These are phyloP conservation scores for Parazoanthus darwini DNA, from an alignment of 92 coral and sea anemone genomes.

Conservation along the genomic window DNA sequence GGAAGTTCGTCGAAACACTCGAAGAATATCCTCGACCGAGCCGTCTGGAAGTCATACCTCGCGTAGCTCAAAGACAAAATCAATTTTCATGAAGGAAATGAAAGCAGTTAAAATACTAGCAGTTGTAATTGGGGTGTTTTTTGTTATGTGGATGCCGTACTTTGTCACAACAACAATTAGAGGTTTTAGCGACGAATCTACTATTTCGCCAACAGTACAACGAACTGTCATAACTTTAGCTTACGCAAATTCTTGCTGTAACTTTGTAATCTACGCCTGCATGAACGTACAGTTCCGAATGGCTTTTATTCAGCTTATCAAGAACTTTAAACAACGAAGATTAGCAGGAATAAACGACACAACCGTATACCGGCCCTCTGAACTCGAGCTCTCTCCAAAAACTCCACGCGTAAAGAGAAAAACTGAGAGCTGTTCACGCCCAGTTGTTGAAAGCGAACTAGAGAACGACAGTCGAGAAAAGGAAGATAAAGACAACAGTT, in stretches of 20 bases:
- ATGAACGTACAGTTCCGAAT: constrained; percentile 80
- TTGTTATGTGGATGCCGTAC: constrained; percentile 93
- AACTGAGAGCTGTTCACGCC: neutral
- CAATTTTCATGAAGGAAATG: constrained; percentile 64
- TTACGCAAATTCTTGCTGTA: constrained; percentile 86
- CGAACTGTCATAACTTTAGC: constrained; percentile 67
- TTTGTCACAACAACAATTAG: constrained; percentile 77
- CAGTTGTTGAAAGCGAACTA: neutral
- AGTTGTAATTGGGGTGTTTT: constrained; percentile 87
- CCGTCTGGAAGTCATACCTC: constrained; percentile 23
- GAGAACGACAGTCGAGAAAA: neutral
- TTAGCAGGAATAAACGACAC: neutral
- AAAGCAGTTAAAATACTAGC: constrained; percentile 87
- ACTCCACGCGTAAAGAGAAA: constrained; percentile 8
- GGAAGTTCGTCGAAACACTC: constrained; percentile 71
- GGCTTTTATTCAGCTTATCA: constrained; percentile 70
- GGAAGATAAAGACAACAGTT: neutral
- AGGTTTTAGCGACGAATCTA: constrained; percentile 60
- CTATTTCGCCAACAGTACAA: constrained; percentile 58
- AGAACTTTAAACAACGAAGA: constrained; percentile 37
- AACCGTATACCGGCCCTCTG: neutral
- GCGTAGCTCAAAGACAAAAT: constrained; percentile 19
- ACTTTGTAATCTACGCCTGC: constrained; percentile 83
- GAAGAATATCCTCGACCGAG: constrained; percentile 64
- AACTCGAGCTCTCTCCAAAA: constrained; percentile 6